A percentile compares a stretch with the other conserved stretches of the same genome.
Conservation (phyloP, 2,797 vertebrate genomes). For the Enteromius trimaculatus region DNA sequence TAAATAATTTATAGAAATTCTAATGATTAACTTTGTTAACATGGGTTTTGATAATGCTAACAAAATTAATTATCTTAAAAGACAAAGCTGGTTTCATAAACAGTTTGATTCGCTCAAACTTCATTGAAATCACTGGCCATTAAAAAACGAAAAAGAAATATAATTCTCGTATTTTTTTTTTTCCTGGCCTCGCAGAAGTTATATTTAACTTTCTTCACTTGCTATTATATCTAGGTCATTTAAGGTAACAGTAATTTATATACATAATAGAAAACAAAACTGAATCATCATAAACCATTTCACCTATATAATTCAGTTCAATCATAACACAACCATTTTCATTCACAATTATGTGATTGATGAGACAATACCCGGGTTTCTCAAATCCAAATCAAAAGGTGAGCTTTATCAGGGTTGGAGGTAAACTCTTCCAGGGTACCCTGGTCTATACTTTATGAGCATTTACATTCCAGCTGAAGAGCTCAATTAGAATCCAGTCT, state of each 20-base stretch:
- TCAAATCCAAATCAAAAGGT: too few relatives aligned
- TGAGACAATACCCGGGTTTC: background rate
- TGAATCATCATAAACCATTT: background rate
- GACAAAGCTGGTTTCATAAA: background rate
- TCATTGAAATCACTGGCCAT: background rate
- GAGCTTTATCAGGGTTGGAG: too few relatives aligned
- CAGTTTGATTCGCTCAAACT: background rate
- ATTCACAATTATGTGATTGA: background rate
- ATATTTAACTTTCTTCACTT: background rate
- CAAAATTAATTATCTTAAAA: background rate
- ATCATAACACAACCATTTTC: background rate
- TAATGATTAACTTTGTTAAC: background rate
- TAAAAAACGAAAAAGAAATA: background rate
- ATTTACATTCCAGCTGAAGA: constrained; percentile 8
- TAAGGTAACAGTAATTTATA: background rate
- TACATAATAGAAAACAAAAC: background rate
- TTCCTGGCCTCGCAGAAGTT: background rate
- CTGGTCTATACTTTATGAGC: background rate
- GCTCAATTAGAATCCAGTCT: background rate
- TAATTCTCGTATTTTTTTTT: too few relatives aligned
- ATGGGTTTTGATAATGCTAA: background rate
- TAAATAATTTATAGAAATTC: background rate
- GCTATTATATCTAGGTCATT: background rate
- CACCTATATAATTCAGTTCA: background rate
- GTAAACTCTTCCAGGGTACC: too few relatives aligned